Base-by-base conservation (phyloP, 2,797 vertebrate species). In the Chelon labrosus region DNA sequence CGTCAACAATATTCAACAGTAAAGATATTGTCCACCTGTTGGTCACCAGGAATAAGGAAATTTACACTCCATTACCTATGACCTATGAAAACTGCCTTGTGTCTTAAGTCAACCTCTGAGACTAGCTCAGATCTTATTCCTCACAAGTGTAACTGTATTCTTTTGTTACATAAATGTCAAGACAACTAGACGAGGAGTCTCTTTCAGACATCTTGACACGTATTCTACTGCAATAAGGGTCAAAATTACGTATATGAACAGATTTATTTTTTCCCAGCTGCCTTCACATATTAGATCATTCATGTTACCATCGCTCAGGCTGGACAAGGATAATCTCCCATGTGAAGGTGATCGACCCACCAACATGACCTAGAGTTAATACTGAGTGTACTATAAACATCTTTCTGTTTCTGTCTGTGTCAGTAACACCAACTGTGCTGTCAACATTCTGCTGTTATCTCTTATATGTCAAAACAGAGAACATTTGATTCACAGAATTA, bases 381-480 rank as follows among this genome's bases (percentile, higher is more conserved):
- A 82, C 87, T 11, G 8, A 39, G 70, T 86, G 75, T 90, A 80
- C 86, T 74, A 27, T 85, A 88, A 93, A 89, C 89, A 89, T 60
- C n/a, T 57, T 53, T 61, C 25, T 77, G 51, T 60, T 71, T 66
- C 65, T 63, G 66, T 69, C 35, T 61, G 64, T 10, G 37, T 50
- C 37, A 38, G 54, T 50, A 75, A 73, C 69, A 70, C 71, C 54
- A 44, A 38, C 47, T 12, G 38, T 54, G 55, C 65, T 14, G 19
- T 60, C 63, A 54, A 62, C 68, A 67, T 70, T 66, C 70, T 55
- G 39, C 41, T 62, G 16, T 79, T 79, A 89, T 88, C 87, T 71
- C 31, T 41, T 42, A 0, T 47, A 16, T 52, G 66, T 73, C 75
- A 55, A 72, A 79, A 73, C 77, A 39, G 27, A 19, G 75, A 60